These are phyloP conservation scores for Butastur rufipennis DNA, from an alignment of 2,113 vertebrate species.

Conservation along the genomic window DNA sequence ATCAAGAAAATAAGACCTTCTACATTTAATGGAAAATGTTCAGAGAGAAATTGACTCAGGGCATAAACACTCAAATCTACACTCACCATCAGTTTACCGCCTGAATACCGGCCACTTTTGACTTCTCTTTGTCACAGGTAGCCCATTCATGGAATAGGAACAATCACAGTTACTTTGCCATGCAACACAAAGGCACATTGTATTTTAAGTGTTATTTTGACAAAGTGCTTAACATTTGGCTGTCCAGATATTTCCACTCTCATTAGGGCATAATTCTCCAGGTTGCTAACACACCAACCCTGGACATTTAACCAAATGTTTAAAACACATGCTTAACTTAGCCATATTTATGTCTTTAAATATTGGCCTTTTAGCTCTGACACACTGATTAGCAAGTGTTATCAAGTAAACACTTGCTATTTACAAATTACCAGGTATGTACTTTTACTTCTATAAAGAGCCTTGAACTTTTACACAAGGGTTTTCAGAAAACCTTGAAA, in stretches of 20 bases:
- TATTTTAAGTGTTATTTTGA: not conserved
- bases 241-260: not conserved
- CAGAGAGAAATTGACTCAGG: not conserved
- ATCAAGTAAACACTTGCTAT: not conserved
- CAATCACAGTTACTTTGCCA: not conserved
- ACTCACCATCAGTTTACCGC: not conserved
- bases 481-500: not conserved
- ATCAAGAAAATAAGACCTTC: not conserved
- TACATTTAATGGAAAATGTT: not conserved
- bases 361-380: not conserved
- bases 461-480: not conserved
- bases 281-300: not conserved
- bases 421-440: not conserved
- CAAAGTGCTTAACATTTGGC: not conserved
- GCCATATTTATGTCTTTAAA: not conserved
- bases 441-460: not conserved
- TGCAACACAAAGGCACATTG: not conserved
- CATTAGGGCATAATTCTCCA: not conserved
- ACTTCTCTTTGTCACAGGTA: not conserved
- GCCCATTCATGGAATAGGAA: not conserved
- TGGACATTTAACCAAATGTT: not conserved
- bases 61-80: not conserved
- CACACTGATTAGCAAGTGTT: not conserved
- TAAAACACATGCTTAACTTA: not conserved
- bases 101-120: not conserved